Percentiles rank a stretch among this genome's conserved stretches.
Evolutionary conservation across 2,888 invertebrate species (phyloP).

Genomic region (Heteromyza rotundicornis): DNA sequence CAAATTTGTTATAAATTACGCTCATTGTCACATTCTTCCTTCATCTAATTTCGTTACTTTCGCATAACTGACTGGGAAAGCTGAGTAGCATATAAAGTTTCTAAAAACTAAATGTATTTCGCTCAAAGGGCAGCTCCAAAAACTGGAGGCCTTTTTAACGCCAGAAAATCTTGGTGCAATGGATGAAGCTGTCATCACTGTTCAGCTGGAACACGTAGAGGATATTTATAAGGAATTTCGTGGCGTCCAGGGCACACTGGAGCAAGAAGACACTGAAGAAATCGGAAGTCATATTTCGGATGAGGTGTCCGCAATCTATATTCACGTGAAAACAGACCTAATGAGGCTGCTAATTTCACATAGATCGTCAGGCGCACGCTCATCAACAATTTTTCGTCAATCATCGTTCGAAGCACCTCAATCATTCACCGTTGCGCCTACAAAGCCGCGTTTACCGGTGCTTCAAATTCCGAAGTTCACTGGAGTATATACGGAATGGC

Average conservation of each 20-base stretch:
- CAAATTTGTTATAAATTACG: neutral
- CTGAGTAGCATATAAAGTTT: too few relatives aligned
- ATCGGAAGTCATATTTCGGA: conserved; percentile 3
- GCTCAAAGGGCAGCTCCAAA: too few relatives aligned
- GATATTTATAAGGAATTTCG: conserved; percentile 7
- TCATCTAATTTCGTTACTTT: neutral
- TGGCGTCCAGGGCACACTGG: conserved; percentile 2
- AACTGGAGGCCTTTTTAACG: too few relatives aligned
- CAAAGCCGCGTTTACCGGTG: conserved; percentile 16
- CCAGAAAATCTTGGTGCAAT: neutral
- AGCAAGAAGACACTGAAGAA: conserved; percentile 9
- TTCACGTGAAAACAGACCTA: conserved; percentile 8
- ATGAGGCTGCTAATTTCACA: neutral
- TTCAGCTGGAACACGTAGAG: too few relatives aligned
- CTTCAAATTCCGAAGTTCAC: conserved; percentile 23
- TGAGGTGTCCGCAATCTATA: neutral
- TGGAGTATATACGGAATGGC: conserved; percentile 23
- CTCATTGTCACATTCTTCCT: too few relatives aligned
- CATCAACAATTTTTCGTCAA: conserved; percentile 1
- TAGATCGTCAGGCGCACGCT: neutral
- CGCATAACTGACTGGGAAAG: too few relatives aligned
- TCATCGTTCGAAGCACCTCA: conserved; percentile 8
- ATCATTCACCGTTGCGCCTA: neutral
- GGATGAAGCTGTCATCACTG: too few relatives aligned
- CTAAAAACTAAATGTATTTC: neutral